Evolutionary conservation across 2,888 invertebrate genomes (phyloP), one percentile per base, ranked within the genome.

Genomic region (Nemurella pictetii): DNA sequence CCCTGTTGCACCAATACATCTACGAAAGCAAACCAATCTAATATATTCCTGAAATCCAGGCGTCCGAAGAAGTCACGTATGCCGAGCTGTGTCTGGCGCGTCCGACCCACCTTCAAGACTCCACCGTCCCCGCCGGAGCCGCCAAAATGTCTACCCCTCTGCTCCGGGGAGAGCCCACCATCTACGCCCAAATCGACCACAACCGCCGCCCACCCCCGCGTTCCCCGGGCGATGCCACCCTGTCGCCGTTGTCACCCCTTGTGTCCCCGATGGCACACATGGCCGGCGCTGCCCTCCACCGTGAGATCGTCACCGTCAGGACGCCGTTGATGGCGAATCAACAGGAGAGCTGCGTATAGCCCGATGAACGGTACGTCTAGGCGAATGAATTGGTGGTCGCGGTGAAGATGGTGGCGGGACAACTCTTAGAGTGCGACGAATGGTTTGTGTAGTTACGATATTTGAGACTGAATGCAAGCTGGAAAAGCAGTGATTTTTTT

Each of bases 141-240:
- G 84, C 75, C 83, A 86, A 74, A 35, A 77, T 83, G 55, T 32
- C 73, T 36, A 25, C 78, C 26, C 80, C 84, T 26, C 85, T 84
- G 74, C 86, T 85, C 85, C 85, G 84, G 30, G 86, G 86, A 83
- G 94, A 95, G 88, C 92, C 94, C 84, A 94, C 94, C 88, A 93
- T 95, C 89, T 95, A 95, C 90, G 95, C 95, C 86, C 94, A 95
- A 91, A 95, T 95, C 90, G 95, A 95, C 90, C 94, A 94, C 89
- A 92, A 91, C 88, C 92, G 93, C 87, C 91, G 92, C 88, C 90
- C 91, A 77, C 90, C 91, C 25, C 90, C 90, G 75, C 86, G 25
- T 85, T 85, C 75, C 75, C 84, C 78, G 74, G 82, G 75, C 27
- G 84, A 90, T 90, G 77, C 89, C 90, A 90, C 94, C 94, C 89